Evolutionary conservation across 2,888 invertebrate genomes (phyloP).

Genomic region (Dasysyrphus albostriatus): DNA sequence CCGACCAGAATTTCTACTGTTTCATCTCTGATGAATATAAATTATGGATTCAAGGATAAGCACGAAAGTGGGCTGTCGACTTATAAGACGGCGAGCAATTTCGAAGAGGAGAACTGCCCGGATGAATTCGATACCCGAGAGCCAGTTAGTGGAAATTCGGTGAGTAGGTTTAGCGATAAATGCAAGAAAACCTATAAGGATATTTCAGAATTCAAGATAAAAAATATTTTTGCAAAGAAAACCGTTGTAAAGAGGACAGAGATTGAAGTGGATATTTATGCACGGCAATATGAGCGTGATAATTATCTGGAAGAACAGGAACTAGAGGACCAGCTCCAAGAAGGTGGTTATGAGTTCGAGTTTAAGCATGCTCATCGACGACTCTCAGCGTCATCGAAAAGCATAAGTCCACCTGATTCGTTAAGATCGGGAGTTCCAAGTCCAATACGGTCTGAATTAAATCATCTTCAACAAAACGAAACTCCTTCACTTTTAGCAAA

Average conservation of each 20-base stretch:
- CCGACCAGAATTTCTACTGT: conserved; percentile 82
- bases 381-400: conserved; percentile 76
- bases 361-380: conserved; percentile 78
- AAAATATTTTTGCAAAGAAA: conserved; percentile 81
- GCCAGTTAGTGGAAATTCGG: conserved; percentile 60
- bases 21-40: conserved; percentile 80
- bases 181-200: conserved; percentile 81
- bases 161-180: conserved; percentile 78
- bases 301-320: conserved; percentile 77
- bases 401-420: conserved; percentile 76
- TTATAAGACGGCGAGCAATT: conserved; percentile 69
- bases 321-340: conserved; percentile 78
- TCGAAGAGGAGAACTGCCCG: conserved; percentile 60
- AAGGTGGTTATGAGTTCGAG: conserved; percentile 79
- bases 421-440: conserved; percentile 63
- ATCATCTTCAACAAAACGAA: conserved; percentile 41
- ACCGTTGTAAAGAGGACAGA: conserved; percentile 80
- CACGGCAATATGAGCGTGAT: conserved; percentile 80
- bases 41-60: conserved; percentile 50
- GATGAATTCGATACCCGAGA: conserved; percentile 47
- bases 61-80: conserved; percentile 33
- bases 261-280: conserved; percentile 81
- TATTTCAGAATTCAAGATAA: conserved; percentile 81
- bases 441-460: conserved; percentile 60
- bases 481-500: conserved; percentile 50